Evolutionary conservation across 92 coral and sea anemone species (phyloP), one percentile per base, ranked within the genome.

Genomic region (Siderastrea radians): DNA sequence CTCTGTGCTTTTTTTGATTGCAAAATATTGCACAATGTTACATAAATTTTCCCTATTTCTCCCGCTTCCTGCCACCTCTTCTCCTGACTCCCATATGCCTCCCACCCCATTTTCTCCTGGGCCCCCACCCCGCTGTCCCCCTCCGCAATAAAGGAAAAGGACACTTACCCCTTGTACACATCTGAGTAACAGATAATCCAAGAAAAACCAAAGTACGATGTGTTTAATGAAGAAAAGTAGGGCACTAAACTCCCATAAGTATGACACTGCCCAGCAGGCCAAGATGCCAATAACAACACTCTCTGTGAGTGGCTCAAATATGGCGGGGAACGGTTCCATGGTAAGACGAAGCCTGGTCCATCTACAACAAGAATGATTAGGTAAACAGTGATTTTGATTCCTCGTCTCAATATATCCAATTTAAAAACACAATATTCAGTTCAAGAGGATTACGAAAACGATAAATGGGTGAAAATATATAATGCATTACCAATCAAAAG

Each of bases 301-400:
- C 73, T 97, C 99, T 49, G 96, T 94, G 38, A 97, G 87, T 0
- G 99, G 99, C 79, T 97, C 99, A 59, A 97, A 88, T 83, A 91
- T 84, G 14, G 98, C 91, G 7, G 94, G 94, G 48, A 97, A 93
- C 2, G 98, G 99, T 88, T 95, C 94, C 99, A 97, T 97, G 6
- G 98, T 94, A 13, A 97, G 91, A 10, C 99, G 98, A 66, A 97
- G 86, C 57, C 99, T 94, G 9, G 99, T 97, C 99, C 99, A 97
- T 71, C 99, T 97, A 49, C 8, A 61, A 60, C 54, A 66, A 52
- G 43, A 51, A 54, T 11, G 48, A 8, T 54, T 26, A 26, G 38
- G 38, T 3, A 1, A 49, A 49, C 50, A 19, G 5, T 6, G 45
- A 53, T 13, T 17, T 10, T 6, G 2, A 16, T 11, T 14, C 15